Conservation (phyloP, 2,113 vertebrate species). For the Terrapene triunguis region DNA sequence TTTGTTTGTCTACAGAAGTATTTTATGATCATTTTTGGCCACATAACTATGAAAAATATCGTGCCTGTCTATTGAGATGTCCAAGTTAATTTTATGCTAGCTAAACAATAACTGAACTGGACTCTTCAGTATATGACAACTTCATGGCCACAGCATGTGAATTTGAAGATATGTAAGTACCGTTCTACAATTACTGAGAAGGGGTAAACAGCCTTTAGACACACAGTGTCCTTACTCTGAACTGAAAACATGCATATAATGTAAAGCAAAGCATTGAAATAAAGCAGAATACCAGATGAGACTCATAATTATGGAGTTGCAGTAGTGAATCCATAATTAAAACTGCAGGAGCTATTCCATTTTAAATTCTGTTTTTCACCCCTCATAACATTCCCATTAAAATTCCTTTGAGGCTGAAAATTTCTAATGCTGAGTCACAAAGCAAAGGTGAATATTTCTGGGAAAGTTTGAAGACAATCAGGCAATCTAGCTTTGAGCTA, state of each 20-base stretch:
- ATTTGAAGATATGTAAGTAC: neutral
- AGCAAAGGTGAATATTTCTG: neutral
- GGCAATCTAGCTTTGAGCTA: neutral
- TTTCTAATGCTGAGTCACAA: neutral
- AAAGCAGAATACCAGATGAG: neutral
- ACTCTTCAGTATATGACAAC: neutral
- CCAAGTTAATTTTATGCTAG: neutral
- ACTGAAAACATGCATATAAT: neutral
- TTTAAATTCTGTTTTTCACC: neutral
- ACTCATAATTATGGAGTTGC: neutral
- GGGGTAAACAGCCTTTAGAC: slow-evolving; percentile 23
- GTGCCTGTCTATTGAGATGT: neutral
- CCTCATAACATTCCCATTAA: neutral
- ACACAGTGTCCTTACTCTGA: neutral
- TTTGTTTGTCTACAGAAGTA: neutral
- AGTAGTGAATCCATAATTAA: neutral
- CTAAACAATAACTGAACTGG: neutral
- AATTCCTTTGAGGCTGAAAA: neutral
- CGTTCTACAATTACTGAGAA: slow-evolving; percentile 10
- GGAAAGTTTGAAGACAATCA: neutral
- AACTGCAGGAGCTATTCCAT: neutral
- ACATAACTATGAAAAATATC: neutral
- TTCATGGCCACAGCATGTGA: neutral
- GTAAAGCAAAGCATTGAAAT: slow-evolving; percentile 15
- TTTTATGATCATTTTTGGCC: neutral